Evolutionary conservation across 2,113 vertebrate genomes (phyloP), one percentile per base, ranked within the genome.

Genomic region (Xerus inauris): DNA sequence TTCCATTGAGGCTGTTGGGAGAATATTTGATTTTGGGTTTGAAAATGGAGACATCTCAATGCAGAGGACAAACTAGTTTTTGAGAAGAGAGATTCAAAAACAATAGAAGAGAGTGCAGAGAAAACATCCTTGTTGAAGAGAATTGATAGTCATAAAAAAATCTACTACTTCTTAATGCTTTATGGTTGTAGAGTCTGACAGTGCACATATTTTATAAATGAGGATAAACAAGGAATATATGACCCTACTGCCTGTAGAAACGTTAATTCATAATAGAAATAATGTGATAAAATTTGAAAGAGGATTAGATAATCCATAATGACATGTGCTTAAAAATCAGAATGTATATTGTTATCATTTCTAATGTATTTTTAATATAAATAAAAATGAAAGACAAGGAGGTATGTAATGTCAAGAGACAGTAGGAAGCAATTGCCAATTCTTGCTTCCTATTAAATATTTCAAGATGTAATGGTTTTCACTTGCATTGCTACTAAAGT

Each of bases 31-130:
- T 47, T 62, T 72, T 11, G 6, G 3, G 19, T 82, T 83, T 73
- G 6, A 32, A 91, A 22, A 38, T 73, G n/a, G 30, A 16, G n/a
- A 47, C 24, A 83, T 49, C 40, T 83, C 17, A 73, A n/a, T 47
- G 7, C 3, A 47, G 10, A 38, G 32, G 32, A 73, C 10, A 45
- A 81, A 69, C 19, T 51, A 28, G 32, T 49, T 83, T 83, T 73
- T 59, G 51, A 19, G 40, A 22, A 72, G n/a, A 82, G 16, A 83
- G 9, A 35, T n/a, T n/a, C 30, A 45, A 47, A n/a, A 45, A 12
- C 8, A 28, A 28, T 6, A 22, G 24, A 5, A 30, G 2, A 57
- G 17, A 73, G 22, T 77, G 11, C 0, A 59, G 11, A 2, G 1
- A 57, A 26, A 38, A 2, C 24, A 1, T 4, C 26, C 24, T 47